Evolutionary conservation across 2,888 invertebrate species (phyloP).

Genomic region (Kryphioiulus occultus): DNA sequence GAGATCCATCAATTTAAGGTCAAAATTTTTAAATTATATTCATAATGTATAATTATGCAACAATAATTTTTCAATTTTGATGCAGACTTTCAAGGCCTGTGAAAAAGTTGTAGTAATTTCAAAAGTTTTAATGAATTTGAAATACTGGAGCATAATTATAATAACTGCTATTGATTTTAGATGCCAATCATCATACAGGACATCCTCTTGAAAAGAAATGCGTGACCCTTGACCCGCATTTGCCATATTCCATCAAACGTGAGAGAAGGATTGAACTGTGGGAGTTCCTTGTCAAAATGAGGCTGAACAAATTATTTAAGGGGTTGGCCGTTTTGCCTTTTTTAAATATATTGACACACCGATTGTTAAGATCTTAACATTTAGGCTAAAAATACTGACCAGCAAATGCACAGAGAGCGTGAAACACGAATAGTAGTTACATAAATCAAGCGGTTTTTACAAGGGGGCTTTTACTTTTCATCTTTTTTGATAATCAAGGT

Average conservation of each 20-base stretch:
- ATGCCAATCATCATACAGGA: background rate
- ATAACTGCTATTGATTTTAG: conserved; percentile 11
- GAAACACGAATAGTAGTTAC: conserved; percentile 2
- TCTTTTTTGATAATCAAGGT: conserved; percentile 6
- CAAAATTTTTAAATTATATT: too few relatives aligned
- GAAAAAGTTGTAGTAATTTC: background rate
- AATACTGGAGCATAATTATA: background rate
- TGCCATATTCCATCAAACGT: background rate
- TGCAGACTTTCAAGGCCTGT: background rate
- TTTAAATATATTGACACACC: background rate
- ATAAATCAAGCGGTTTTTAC: background rate
- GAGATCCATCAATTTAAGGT: too few relatives aligned
- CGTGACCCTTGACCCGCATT: background rate
- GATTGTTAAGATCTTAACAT: background rate
- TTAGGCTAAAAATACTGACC: background rate
- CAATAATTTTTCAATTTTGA: background rate
- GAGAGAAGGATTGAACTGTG: background rate
- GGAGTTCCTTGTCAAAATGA: conserved; percentile 36
- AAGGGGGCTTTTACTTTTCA: background rate
- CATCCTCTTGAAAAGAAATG: background rate
- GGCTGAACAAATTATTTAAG: conserved; percentile 32
- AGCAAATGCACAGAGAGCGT: background rate
- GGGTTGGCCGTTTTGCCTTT: conserved; percentile 13
- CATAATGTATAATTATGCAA: too few relatives aligned
- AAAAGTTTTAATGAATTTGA: background rate